These are phyloP conservation scores for Trissonchulus latispiculum DNA, from an alignment of 2,888 invertebrate genomes.

Conservation along the genomic window DNA sequence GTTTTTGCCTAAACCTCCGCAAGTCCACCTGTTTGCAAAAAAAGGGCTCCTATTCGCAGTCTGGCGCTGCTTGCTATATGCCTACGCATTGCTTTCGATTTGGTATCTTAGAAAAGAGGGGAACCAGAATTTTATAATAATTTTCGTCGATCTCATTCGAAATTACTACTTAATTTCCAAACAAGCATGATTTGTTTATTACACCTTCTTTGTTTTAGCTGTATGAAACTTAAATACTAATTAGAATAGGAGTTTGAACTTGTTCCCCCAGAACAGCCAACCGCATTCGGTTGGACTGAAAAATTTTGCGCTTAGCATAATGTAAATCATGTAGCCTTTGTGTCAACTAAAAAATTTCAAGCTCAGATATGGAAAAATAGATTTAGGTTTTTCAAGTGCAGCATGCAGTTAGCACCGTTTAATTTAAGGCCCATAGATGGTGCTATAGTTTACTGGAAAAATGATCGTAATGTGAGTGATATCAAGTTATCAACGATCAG, in stretches of 20 bases:
- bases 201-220: background rate
- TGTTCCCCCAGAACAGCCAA: background rate
- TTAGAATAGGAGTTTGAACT: background rate
- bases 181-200: background rate
- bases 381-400: background rate
- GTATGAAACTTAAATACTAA: background rate
- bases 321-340: background rate
- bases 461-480: background rate
- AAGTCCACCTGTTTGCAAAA: background rate
- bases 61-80: background rate
- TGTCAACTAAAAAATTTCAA: background rate
- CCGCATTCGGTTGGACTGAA: background rate
- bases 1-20: too few relatives aligned
- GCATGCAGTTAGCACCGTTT: background rate
- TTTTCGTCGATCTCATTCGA: background rate
- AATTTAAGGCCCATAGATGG: background rate
- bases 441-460: background rate
- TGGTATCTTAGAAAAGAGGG: background rate
- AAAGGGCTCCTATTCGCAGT: too few relatives aligned
- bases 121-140: background rate
- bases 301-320: background rate
- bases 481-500: background rate
- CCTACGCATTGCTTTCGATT: background rate
- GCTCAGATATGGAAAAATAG: background rate
- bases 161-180: background rate